Percentiles rank a stretch among this genome's conserved stretches.
These are phyloP conservation scores for Hippolais icterina DNA, from an alignment of 2,113 vertebrate species.

Conservation along the genomic window DNA sequence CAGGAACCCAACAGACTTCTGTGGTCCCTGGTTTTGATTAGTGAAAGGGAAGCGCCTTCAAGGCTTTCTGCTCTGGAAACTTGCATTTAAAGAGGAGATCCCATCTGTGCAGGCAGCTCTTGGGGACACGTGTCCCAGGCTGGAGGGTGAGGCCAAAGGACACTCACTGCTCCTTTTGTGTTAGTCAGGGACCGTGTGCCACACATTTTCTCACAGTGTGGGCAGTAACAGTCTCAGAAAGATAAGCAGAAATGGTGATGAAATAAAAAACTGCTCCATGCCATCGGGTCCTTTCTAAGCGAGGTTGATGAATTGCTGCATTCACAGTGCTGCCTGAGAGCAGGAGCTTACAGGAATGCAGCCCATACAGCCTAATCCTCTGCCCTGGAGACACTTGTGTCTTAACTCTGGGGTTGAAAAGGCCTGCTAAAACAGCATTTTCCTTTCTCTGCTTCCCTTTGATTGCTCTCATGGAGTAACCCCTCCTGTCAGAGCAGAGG, in stretches of 20 bases:
- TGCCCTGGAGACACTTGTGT: neutral
- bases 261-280: neutral
- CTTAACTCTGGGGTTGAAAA: slow-evolving; percentile 1
- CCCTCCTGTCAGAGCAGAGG: neutral
- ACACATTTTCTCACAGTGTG: neutral
- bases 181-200: accelerated
- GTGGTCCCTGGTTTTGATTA: slow-evolving; percentile 50
- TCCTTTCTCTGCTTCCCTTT: neutral
- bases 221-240: neutral
- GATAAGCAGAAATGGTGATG: neutral
- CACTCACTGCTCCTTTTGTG: neutral
- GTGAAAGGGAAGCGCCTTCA: slow-evolving; percentile 33
- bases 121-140: neutral
- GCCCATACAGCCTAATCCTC: neutral
- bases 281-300: neutral
- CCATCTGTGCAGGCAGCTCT: neutral
- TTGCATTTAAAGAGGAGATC: neutral
- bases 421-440: neutral
- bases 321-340: neutral
- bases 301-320: neutral
- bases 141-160: neutral
- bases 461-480: neutral
- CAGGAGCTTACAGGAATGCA: neutral
- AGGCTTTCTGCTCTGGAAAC: slow-evolving; percentile 3
- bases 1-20: neutral